Base-by-base conservation (phyloP, 2,113 vertebrate species). In the Sarotherodon lohbergeri region DNA sequence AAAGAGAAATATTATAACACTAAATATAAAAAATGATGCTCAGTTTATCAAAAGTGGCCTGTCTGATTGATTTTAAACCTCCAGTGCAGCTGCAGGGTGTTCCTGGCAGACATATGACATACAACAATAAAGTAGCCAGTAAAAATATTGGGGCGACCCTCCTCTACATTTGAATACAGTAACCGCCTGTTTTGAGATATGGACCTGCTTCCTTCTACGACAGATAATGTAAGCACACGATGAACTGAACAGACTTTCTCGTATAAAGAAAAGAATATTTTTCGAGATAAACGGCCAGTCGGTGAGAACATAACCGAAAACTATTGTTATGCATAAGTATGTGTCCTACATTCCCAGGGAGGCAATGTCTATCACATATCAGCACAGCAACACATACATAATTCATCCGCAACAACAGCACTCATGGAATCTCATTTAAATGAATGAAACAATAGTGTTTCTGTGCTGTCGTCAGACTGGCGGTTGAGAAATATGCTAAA, bases 321-420 rank as follows among this genome's bases (percentile, higher is more conserved):
- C 95, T 73, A 95, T 95, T 95, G 95, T 95, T 95, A 95, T 95
- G 94, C 94, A 94, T 91, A 95, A 94, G 87, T 41, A 88, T 93
- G 91, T 96, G 95, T 92, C 95, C 95, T 95, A 95, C 95, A 96
- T 96, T 95, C 93, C 88, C 93, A 54, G 63, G 82, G 90, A 93
- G 89, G 54, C 83, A 59, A 89, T 84, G 94, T 93, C 94, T 83
- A 90, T 87, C 84, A 88, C 93, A 93, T 93, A 94, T 93, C 93
- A 90, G 50, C 93, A 92, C 92, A 86, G 85, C 73, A 73, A 83
- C 86, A 82, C 95, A 95, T 95, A 95, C 91, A 94, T 94, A 93
- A 95, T 96, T 95, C 90, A 95, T 94, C 90, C 5, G 16, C 71
- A 66, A 59, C 87, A 84, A 87, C 92, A 92, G 91, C 86, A 86